Evolutionary conservation across 2,797 vertebrate species (phyloP), one percentile per base, ranked within the genome.

Genomic region (Enteromius thamalakanensis): DNA sequence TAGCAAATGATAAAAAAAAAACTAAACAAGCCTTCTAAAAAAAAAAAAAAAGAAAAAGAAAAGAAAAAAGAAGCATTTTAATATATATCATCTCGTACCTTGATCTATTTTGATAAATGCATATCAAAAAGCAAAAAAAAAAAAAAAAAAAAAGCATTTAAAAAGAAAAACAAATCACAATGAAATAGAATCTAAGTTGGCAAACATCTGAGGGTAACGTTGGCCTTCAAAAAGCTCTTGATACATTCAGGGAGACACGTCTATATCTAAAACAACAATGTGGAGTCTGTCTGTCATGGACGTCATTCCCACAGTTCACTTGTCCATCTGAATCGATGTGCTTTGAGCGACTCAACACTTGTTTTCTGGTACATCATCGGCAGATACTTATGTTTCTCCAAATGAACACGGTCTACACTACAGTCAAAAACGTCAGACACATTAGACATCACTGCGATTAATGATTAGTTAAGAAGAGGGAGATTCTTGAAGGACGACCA

Each of bases 351-450:
- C 29, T 79, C 74, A 71, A 60, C 34, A 29, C 17, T 32, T 55
- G 58, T 32, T 26, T 15, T 70, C 49, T 51, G 19, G 29, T 47
- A 76, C 42, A 60, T 53, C 51, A 58, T 58, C 45, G 65, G 45
- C 70, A 62, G 60, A 76, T 70, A 79, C 29, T 65, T 68, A 58
- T 32, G 55, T 40, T 53, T 84, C 42, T 42, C 62, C 60, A 70
- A 83, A 72, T 74, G 12, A 53, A 85, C 75, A 86, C 76, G 65
- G 26, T 91, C 87, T 85, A 87, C 89, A 89, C 47, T 81, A 93
- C 90, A 90, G 82, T 81, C 90, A 91, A 88, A 92, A 89, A 85
- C n/a, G 19, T 49, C 62, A 72, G 74, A 78, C 70, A 89, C 79
- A 85, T 76, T 72, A 68, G 74, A 87, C 85, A 81, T 70, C 86